Evolutionary conservation across 2,113 vertebrate species (phyloP), one percentile per base, ranked within the genome.

Genomic region (Zosterops hypoxanthus): DNA sequence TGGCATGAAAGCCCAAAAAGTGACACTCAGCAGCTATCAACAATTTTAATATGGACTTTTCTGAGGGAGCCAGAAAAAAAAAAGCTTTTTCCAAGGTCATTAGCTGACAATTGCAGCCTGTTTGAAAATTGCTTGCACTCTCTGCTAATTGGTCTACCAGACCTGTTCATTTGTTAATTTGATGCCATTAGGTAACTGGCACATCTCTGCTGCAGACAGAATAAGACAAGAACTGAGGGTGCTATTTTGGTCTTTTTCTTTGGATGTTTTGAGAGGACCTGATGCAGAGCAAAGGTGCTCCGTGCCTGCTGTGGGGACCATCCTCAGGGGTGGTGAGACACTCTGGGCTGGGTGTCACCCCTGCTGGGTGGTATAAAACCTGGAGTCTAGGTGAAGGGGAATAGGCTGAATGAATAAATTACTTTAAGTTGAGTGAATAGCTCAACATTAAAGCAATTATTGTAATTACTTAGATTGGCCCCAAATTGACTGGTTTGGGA

Each of bases 151-250:
- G 91, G 79, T 83, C 83, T 92, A 85, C 50, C 86, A 92, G 92
- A 90, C 92, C 90, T 96, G 95, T 90, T 96, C 93, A 73, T 91
- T 93, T 95, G 90, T 92, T 97, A 96, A 97, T 97, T 97, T 96
- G 91, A 97, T 92, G 94, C 92, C 89, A 96, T 95, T 94, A 92
- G 95, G 92, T 95, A 88, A 77, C 79, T 65, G 61, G 85, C 81
- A 90, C 83, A 88, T 93, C 72, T 93, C 86, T 93, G 88, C 60
- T 84, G 82, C 76, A 71, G 85, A 77, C 46, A 56, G 76, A 78
- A 15, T 55, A 59, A 78, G 50, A 82, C n/a, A 53, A 68, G 64
- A 33, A 29, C 47, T 44, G 71, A 61, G 66, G 47, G 23, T 39
- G n/a, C 50, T 68, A 34, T 25, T 92, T 71, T 66, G 14, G n/a